phyloP scores from a whole-genome alignment of 2,797 vertebrate genomes.

The Naso thynnoides region DNA sequence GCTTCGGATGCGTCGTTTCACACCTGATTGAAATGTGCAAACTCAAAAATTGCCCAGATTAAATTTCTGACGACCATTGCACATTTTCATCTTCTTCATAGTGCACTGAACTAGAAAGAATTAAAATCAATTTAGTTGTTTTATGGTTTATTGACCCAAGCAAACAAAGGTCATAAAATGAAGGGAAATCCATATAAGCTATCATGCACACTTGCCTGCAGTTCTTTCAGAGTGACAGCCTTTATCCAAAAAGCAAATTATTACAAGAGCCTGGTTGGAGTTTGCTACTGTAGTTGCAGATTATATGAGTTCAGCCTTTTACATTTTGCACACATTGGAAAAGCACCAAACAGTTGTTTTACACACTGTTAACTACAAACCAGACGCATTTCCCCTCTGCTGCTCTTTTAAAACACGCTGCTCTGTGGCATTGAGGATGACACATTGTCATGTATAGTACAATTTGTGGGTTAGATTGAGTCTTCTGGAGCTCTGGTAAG shows the following conservation, averaged over 20 bases:
- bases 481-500: slow-evolving; percentile 8
- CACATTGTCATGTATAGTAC: slow-evolving; percentile 33
- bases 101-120: slow-evolving; percentile 22
- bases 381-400: slow-evolving; percentile 13
- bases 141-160: slow-evolving; percentile 52
- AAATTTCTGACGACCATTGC: slow-evolving; percentile 24
- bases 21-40: slow-evolving; percentile 34
- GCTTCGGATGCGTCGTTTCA: slow-evolving; percentile 9
- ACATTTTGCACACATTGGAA: slow-evolving; percentile 23
- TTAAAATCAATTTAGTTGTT: slow-evolving; percentile 44
- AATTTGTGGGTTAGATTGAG: slow-evolving; percentile 33
- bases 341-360: slow-evolving; percentile 42
- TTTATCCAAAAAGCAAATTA: neutral
- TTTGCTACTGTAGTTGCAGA: slow-evolving; percentile 2
- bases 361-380: slow-evolving; percentile 17
- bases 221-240: slow-evolving; percentile 3
- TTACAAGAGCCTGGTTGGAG: neutral
- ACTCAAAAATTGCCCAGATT: slow-evolving; percentile 35
- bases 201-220: slow-evolving; percentile 8
- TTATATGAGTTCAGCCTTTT: slow-evolving; percentile 16
- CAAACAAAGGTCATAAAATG: slow-evolving; percentile 25
- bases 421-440: slow-evolving; percentile 27
- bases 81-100: slow-evolving; percentile 34
- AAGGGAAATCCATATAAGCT: neutral
- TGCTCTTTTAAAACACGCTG: slow-evolving; percentile 35